Evolutionary conservation across 2,888 invertebrate species (phyloP).

Genomic region (Resseliella maxima): DNA sequence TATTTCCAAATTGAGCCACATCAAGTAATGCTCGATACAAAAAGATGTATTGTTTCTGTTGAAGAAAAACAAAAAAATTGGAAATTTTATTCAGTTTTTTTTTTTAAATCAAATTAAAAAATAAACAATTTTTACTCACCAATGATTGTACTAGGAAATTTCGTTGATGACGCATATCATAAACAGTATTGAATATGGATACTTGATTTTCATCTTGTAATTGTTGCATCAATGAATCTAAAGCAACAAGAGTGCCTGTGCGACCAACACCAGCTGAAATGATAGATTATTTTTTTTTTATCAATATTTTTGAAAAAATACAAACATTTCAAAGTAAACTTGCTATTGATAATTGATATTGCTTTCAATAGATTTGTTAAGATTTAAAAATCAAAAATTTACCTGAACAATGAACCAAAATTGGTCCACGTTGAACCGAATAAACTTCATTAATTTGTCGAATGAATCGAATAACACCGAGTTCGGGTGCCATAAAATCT

Average conservation of each 20-base stretch:
- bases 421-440: conserved; percentile 83
- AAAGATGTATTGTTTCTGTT: conserved; percentile 94
- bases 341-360: no score
- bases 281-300: no score
- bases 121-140: conserved; percentile 68
- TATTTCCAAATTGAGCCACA: conserved; percentile 90
- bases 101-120: not conserved
- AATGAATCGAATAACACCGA: conserved; percentile 90
- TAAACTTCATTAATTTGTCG: conserved; percentile 87
- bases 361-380: not conserved
- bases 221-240: conserved; percentile 90
- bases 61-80: conserved; percentile 60
- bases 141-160: conserved; percentile 94
- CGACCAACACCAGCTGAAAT: conserved; percentile 89
- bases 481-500: conserved; percentile 95
- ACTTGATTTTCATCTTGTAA: conserved; percentile 84
- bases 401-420: conserved; percentile 82
- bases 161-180: conserved; percentile 87
- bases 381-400: not conserved
- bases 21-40: conserved; percentile 94
- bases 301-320: not conserved
- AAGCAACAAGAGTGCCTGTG: conserved; percentile 92
- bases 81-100: not conserved
- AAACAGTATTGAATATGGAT: conserved; percentile 91
- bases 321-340: no score